Conservation (phyloP, 2,888 invertebrate species). For the Trachelus troglodyta region DNA sequence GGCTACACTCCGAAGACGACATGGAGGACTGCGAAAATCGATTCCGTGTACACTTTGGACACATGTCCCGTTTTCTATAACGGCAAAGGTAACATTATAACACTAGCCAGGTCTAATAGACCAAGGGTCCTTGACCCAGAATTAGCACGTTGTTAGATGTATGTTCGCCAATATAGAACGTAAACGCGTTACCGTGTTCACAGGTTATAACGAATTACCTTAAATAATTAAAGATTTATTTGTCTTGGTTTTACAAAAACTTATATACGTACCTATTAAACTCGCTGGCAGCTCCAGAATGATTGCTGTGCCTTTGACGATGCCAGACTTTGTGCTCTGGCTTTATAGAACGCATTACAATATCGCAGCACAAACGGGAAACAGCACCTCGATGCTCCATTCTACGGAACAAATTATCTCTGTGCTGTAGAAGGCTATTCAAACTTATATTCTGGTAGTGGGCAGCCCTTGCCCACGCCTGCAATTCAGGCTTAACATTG, state of each 20-base stretch:
- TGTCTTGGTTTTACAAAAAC: neutral
- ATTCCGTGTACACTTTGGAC: conserved; percentile 35
- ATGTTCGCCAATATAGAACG: neutral
- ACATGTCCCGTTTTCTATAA: conserved; percentile 33
- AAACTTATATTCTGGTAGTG: conserved; percentile 42
- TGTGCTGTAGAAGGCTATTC: conserved; percentile 58
- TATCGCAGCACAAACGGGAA: conserved; percentile 68
- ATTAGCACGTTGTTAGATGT: neutral
- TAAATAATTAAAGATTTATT: neutral
- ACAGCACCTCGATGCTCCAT: conserved; percentile 69
- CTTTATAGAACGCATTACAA: conserved; percentile 56
- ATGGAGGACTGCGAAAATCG: neutral
- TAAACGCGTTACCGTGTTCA: neutral
- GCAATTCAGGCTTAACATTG: conserved; percentile 65
- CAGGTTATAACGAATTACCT: neutral
- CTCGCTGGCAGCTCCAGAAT: conserved; percentile 49
- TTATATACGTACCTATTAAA: conserved; percentile 28
- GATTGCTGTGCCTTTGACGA: conserved; percentile 47
- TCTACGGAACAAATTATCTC: conserved; percentile 55
- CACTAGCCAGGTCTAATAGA: neutral
- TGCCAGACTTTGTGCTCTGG: conserved; percentile 52
- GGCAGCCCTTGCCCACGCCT: conserved; percentile 57
- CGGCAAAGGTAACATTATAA: neutral
- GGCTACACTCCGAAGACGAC: conserved; percentile 11
- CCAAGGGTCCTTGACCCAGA: neutral